Evolutionary conservation across 2,797 vertebrate genomes (phyloP).

Genomic region (Catharus ustulatus): DNA sequence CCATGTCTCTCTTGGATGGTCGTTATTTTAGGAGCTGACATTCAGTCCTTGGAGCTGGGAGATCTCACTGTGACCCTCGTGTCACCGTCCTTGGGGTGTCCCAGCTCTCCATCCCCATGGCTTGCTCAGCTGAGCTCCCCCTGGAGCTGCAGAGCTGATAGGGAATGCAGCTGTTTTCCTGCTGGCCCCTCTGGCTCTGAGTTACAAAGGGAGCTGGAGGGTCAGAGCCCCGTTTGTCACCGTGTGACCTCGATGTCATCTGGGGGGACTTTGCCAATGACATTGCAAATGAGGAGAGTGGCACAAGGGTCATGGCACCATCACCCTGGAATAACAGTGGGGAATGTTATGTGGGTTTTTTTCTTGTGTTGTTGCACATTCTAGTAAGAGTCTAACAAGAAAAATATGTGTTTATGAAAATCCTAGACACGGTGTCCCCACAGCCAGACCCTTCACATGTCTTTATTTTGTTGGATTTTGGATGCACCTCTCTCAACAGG

Average conservation of each 20-base stretch:
- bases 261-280: neutral
- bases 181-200: neutral
- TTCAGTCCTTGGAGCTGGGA: neutral
- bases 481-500: neutral
- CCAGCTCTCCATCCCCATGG: neutral
- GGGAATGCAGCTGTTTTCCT: neutral
- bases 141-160: neutral
- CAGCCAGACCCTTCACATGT: neutral
- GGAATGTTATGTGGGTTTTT: neutral
- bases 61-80: neutral
- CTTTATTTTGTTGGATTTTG: neutral
- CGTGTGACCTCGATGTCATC: neutral
- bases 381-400: slow-evolving; percentile 7
- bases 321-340: neutral
- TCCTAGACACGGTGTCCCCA: neutral
- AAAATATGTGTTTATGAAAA: slow-evolving; percentile 29
- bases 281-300: neutral
- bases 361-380: neutral
- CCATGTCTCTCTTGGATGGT: neutral
- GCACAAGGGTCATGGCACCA: neutral
- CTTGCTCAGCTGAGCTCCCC: neutral
- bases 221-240: neutral
- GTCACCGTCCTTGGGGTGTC: neutral
- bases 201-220: neutral
- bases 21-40: neutral